Conservation (phyloP, 2,888 invertebrate species). For the Parnassius smintheus region DNA sequence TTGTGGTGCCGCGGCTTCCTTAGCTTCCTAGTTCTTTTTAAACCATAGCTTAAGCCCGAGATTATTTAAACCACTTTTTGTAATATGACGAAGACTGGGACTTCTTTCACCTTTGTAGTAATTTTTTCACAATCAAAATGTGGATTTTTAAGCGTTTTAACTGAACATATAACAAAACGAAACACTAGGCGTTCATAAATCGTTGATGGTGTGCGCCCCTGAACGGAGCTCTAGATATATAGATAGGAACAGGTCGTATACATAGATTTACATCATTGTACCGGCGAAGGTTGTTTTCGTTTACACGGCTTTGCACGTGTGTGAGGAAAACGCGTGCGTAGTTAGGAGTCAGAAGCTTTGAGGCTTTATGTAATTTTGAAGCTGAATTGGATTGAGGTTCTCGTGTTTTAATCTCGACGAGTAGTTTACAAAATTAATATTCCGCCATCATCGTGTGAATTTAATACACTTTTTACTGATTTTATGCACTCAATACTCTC, state of each 20-base stretch:
- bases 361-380: conserved; percentile 71
- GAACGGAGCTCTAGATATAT: conserved; percentile 54
- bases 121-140: no score
- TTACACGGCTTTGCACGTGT: conserved; percentile 55
- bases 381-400: conserved; percentile 63
- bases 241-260: conserved; percentile 41
- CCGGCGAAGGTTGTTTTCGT: conserved; percentile 64
- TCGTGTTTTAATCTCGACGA: conserved; percentile 48
- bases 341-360: conserved; percentile 61
- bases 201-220: conserved; percentile 46
- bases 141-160: neutral
- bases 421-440: conserved; percentile 47
- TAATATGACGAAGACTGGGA: no score
- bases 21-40: no score
- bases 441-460: conserved; percentile 34
- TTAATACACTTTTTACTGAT: conserved; percentile 27
- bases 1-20: no score
- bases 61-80: no score
- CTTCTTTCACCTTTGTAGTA: no score
- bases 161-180: conserved; percentile 27
- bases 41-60: no score
- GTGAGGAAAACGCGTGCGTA: conserved; percentile 39
- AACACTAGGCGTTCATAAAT: conserved; percentile 60
- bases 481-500: conserved; percentile 19
- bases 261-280: conserved; percentile 62